Evolutionary conservation across 2,888 invertebrate species (phyloP).

Genomic region (Hydropsyche betteni): DNA sequence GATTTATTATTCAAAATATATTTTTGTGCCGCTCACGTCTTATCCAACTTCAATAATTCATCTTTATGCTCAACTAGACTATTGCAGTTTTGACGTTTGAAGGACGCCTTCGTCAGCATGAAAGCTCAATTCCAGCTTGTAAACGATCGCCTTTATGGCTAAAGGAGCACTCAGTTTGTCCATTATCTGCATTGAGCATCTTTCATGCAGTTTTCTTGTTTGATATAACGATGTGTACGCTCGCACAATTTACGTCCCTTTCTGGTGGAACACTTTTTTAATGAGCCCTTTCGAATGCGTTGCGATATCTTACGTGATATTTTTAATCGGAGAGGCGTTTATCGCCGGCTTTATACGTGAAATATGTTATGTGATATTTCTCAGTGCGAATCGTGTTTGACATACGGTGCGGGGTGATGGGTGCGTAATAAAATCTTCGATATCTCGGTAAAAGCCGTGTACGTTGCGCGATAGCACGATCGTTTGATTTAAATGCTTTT

Average conservation of each 20-base stretch:
- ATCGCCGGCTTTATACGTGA: no score
- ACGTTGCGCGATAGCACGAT: constrained; percentile 15
- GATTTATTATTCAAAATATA: no score
- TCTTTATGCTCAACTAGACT: not conserved
- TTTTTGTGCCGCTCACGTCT: no score
- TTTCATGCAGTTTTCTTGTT: not conserved
- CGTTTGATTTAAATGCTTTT: constrained; percentile 34
- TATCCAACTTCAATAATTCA: no score
- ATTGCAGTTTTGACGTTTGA: constrained; percentile 21
- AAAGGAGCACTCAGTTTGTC: constrained; percentile 4
- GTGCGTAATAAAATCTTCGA: constrained; percentile 23
- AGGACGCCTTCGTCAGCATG: constrained; percentile 9
- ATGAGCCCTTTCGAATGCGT: not conserved
- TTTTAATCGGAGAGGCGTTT: not conserved
- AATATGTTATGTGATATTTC: no score
- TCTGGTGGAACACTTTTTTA: not conserved
- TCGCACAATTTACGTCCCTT: constrained; percentile 2
- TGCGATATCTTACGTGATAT: not conserved
- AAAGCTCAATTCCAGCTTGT: not conserved
- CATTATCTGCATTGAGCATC: constrained; percentile 5
- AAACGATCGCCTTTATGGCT: constrained; percentile 23
- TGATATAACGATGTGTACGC: no score
- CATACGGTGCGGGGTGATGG: constrained; percentile 2
- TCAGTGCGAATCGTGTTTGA: not conserved
- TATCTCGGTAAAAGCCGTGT: not conserved